Percentiles rank a stretch among this genome's conserved stretches.
Conservation (phyloP, 2,797 vertebrate species). For the Schizopygopsis malacanthus region DNA sequence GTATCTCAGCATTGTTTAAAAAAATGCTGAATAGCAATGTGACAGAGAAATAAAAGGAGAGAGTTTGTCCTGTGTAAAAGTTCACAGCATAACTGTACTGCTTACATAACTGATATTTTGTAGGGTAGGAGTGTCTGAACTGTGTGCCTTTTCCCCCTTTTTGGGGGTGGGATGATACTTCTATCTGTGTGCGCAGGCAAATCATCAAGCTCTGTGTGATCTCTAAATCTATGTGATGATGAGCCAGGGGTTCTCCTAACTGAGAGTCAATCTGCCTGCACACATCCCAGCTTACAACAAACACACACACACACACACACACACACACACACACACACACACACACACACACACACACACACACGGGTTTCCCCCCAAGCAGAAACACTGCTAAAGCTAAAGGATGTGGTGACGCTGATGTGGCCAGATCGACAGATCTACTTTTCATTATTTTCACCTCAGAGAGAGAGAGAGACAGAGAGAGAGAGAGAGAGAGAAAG, state of each 20-base stretch:
- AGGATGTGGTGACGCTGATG: constrained; percentile 40
- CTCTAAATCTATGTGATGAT: constrained; percentile 80
- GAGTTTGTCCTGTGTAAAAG: constrained; percentile 18
- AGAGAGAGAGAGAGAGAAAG: background rate
- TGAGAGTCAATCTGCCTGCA: constrained; percentile 68
- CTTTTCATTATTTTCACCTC: constrained; percentile 30
- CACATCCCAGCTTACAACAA: constrained; percentile 13
- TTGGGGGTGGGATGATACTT: constrained; percentile 32
- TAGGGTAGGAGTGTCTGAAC: constrained; percentile 44
- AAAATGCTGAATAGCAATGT: background rate
- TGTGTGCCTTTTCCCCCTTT: constrained; percentile 47
- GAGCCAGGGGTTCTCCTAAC: constrained; percentile 84
- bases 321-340: constrained; percentile 19
- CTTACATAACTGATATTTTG: constrained; percentile 43
- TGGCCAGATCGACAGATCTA: constrained; percentile 32
- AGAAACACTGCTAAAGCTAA: constrained; percentile 39
- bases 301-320: constrained; percentile 24
- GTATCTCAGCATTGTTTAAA: background rate
- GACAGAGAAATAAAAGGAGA: background rate
- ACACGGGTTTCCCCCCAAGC: constrained; percentile 45
- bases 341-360: constrained; percentile 31
- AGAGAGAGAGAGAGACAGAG: background rate
- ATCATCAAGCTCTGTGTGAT: constrained; percentile 58
- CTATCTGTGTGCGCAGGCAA: constrained; percentile 63
- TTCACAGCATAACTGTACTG: constrained; percentile 21